Conservation (phyloP, 2,888 invertebrate species). For the Nasonia oneida region DNA sequence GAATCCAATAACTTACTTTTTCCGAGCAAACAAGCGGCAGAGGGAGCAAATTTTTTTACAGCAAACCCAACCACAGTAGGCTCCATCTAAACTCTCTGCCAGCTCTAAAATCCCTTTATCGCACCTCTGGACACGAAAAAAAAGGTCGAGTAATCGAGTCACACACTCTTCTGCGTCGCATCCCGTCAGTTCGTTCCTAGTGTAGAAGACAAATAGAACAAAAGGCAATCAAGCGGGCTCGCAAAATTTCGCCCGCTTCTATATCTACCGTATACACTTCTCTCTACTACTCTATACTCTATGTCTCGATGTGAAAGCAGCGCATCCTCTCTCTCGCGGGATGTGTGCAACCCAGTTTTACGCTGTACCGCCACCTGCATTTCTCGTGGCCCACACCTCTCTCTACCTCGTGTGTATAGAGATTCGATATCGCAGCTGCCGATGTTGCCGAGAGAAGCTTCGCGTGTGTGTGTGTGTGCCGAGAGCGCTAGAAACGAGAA, state of each 20-base stretch:
- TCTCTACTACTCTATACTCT: neutral
- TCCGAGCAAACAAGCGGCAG: neutral
- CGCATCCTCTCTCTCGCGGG: conserved; percentile 25
- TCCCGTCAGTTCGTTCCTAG: neutral
- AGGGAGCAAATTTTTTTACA: neutral
- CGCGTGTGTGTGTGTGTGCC: neutral
- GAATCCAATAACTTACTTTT: neutral
- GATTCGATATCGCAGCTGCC: conserved; percentile 28
- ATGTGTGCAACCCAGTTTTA: conserved; percentile 31
- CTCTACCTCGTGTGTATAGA: neutral
- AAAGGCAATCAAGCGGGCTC: conserved; percentile 32
- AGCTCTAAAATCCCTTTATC: conserved; percentile 1
- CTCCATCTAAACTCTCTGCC: neutral
- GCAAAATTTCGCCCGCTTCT: conserved; percentile 28
- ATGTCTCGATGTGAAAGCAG: conserved; percentile 37
- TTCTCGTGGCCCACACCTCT: neutral
- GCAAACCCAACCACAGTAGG: neutral
- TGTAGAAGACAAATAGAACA: conserved; percentile 17
- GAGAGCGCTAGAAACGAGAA: conserved; percentile 1
- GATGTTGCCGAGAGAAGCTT: neutral
- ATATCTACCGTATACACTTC: neutral
- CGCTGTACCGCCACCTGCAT: neutral
- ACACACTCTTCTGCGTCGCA: conserved; percentile 8
- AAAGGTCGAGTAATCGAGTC: neutral
- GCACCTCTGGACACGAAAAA: neutral